Evolutionary conservation across 2,113 vertebrate genomes (phyloP).

Genomic region (Puntigrus tetrazona): DNA sequence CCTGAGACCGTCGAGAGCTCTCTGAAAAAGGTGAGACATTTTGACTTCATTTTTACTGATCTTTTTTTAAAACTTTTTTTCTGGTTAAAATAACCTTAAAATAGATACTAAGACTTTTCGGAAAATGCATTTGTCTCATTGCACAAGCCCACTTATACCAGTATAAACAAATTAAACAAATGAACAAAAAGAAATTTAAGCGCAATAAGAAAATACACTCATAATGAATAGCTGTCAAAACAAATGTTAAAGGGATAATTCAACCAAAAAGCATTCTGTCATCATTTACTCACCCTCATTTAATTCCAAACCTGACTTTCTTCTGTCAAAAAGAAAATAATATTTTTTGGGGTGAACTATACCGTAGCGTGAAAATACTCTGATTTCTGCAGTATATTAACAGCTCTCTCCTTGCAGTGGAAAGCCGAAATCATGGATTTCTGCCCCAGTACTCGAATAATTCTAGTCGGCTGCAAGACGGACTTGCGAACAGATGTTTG

Average conservation of each 20-base stretch:
- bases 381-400: neutral
- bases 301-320: neutral
- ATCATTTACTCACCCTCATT: neutral
- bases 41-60: neutral
- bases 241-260: neutral
- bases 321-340: no score
- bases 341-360: neutral
- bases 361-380: neutral
- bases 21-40: constrained; percentile 84
- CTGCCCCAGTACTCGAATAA: constrained; percentile 86
- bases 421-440: constrained; percentile 93
- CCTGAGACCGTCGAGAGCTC: constrained; percentile 88
- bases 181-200: neutral
- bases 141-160: neutral
- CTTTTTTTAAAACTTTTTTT: neutral
- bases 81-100: neutral
- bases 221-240: neutral
- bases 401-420: constrained; percentile 77
- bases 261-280: neutral
- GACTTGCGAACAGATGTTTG: constrained; percentile 93
- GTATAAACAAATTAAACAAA: neutral
- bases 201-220: neutral
- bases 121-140: neutral
- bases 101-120: neutral
- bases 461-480: constrained; percentile 91